Base-by-base conservation (phyloP, 1,140 invertebrate species). In the Pogonognathellus flavescens region DNA sequence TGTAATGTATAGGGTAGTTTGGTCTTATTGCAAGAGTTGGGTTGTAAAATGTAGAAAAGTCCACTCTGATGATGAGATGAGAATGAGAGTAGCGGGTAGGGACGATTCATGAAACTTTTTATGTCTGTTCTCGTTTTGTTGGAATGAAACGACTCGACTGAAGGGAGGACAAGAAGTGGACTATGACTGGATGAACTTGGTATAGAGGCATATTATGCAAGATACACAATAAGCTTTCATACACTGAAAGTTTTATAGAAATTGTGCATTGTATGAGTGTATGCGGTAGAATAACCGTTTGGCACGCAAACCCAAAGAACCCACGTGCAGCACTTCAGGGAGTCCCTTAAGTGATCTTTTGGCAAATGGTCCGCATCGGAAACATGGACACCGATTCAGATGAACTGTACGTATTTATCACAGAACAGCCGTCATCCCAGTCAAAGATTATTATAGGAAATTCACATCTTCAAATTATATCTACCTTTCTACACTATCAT, bases 281-380 rank as follows among this genome's bases (percentile, higher is more conserved):
- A 70, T 62, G 72, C 41, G 70, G 70, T 76, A 76, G 70, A 76
- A 76, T 76, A 76, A 76, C 70, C 70, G 70, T 80, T 49, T 80
- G 85, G 66, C 85, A 86, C 85, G 80, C 85, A 55, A 85, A 55
- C 31, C 31, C 31, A 82, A 82, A 66, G 52, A 52, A 55, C 70
- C 70, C 85, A 86, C 81, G 80, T 83, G 80, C 57, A 55, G 20
- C 85, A 72, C 85, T 86, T 70, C 57, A 49, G 85, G 85, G 85
- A 86, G 80, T 82, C 85, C 85, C 85, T 86, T 83, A 86, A 86
- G 85, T 86, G 80, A 76, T 60, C 81, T 83, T 60, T 80, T 85
- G 25, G 41, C 84, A 80, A 85, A 85, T 85, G 70, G 72, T 25
- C 84, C 84, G 22, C 25, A 31, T 85, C 60, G 31, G 70, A 76